Evolutionary conservation across 1,140 invertebrate species (phyloP).

Genomic region (Drosophila lacertosa): DNA sequence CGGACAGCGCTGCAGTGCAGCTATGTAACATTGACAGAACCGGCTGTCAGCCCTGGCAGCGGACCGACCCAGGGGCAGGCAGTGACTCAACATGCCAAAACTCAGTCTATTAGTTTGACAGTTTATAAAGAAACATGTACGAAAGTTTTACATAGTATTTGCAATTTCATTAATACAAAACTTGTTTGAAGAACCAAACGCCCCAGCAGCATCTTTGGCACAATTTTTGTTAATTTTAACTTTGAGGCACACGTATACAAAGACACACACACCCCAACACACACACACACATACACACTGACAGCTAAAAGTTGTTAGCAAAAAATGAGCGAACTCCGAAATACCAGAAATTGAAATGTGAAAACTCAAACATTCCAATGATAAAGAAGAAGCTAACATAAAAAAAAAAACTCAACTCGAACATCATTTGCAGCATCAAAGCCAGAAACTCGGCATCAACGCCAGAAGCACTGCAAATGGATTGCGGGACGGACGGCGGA

Average conservation of each 20-base stretch:
- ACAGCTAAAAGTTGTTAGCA: conserved; percentile 60
- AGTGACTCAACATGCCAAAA: conserved; percentile 73
- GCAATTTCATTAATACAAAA: conserved; percentile 83
- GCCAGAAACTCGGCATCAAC: conserved; percentile 57
- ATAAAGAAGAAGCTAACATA: conserved; percentile 27
- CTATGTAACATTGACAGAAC: not conserved
- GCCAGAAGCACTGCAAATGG: conserved; percentile 55
- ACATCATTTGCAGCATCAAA: conserved; percentile 79
- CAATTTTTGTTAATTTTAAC: conserved; percentile 79
- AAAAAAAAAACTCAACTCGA: conserved; percentile 58
- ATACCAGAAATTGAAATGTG: conserved; percentile 81
- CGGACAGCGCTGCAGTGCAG: conserved; percentile 16
- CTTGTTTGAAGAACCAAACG: conserved; percentile 60
- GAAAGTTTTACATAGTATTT: conserved; percentile 76
- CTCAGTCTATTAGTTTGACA: conserved; percentile 81
- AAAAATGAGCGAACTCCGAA: conserved; percentile 27
- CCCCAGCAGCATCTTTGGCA: conserved; percentile 38
- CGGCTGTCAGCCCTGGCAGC: conserved; percentile 4
- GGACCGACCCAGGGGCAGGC: conserved; percentile 26
- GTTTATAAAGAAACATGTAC: conserved; percentile 81
- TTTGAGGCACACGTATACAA: conserved; percentile 42
- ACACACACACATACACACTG: conserved; percentile 8
- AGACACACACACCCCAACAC: conserved; percentile 17
- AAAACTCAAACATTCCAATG: conserved; percentile 79
- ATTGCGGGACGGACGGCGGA: conserved; percentile 33